Evolutionary conservation across 2,113 vertebrate genomes (phyloP), one percentile per base, ranked within the genome.

Genomic region (Mus musculus): DNA sequence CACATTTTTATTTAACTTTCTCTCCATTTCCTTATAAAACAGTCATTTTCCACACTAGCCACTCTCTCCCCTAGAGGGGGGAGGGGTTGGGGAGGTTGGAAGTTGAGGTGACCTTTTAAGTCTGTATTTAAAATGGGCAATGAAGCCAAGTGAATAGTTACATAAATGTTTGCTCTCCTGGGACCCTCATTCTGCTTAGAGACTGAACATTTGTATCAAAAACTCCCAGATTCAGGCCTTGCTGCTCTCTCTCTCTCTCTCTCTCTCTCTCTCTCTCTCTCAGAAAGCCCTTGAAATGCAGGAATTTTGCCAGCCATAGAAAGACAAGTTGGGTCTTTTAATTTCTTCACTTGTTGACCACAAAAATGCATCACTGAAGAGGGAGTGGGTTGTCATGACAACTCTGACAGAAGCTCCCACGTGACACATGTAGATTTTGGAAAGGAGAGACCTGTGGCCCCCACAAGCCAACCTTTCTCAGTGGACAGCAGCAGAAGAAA

Each of bases 21-120:
- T 98, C 63, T 98, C 91, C 97, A 91, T 98, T 98, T 98, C 97
- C 97, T 97, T 98, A 98, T 94, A 98, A 98, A 98, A 98, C 97
- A 92, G 89, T 96, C 98, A 95, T 97, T 91, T 91, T 91, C 90
- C 93, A 96, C 91, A 96, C 97, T 97, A 97, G 97, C 96, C 97
- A 97, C 97, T 98, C 95, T 97, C 97, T 95, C 96, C 97, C 98
- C 97, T 96, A 96, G 95, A 97, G 97, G 94, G 81, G 94, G 93
- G 93, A 89, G 93, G 95, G 67, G 8, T 90, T 13, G 77, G 88
- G 85, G 78, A 93, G 95, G 96, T 95, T 97, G 93, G 12, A 75
- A 73, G 96, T 54, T 59, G 56, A 59, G 56, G 56, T 17, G 56
- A 59, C 14, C 4, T 19, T 24, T 76, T 59, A 81, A 81, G 65